Evolutionary conservation across 2,113 vertebrate genomes (phyloP).

Genomic region (Hipposideros armiger): DNA sequence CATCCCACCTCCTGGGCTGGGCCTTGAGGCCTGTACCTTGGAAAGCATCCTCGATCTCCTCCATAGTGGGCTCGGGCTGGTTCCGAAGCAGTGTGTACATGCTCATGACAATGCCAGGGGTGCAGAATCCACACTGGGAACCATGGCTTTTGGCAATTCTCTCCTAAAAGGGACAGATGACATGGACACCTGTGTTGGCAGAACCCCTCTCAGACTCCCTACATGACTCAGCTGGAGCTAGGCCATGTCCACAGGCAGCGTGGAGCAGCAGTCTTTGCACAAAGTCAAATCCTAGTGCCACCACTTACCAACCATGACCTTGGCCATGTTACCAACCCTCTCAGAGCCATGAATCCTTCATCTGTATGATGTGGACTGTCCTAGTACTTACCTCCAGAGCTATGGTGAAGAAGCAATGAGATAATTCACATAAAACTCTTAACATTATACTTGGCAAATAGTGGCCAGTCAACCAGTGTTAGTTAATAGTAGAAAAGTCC

Average conservation of each 20-base stretch:
- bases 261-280: accelerated
- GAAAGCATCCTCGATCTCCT: slow-evolving; percentile 94
- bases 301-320: neutral
- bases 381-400: neutral
- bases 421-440: neutral
- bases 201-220: neutral
- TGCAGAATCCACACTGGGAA: slow-evolving; percentile 98
- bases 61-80: slow-evolving; percentile 89
- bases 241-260: accelerated
- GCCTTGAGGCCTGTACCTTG: slow-evolving; percentile 88
- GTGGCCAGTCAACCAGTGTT: neutral
- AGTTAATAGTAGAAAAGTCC: neutral
- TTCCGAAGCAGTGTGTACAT: slow-evolving; percentile 96
- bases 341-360: neutral
- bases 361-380: too few species aligned
- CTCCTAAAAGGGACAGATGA: slow-evolving; percentile 88
- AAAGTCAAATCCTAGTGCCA: neutral
- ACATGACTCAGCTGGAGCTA: neutral
- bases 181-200: neutral
- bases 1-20: neutral
- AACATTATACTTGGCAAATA: neutral
- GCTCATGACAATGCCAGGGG: slow-evolving; percentile 98
- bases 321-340: neutral
- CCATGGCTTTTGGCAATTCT: slow-evolving; percentile 95
- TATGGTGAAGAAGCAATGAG: neutral